Evolutionary conservation across 2,888 invertebrate genomes (phyloP).

Genomic region (Tanytarsus gracilentus): DNA sequence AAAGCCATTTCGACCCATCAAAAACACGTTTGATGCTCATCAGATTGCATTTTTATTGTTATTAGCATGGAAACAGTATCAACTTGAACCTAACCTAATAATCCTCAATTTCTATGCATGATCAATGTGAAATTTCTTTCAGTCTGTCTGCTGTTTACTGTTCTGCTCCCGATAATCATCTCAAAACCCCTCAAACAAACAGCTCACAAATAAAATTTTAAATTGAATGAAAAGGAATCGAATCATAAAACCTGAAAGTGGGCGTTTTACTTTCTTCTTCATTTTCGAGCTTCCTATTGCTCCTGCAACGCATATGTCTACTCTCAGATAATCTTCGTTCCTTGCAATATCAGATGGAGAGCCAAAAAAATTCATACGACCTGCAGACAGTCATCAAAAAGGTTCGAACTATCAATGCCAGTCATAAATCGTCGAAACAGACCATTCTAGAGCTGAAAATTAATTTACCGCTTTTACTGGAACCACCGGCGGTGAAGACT

Average conservation of each 20-base stretch:
- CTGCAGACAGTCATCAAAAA: background rate
- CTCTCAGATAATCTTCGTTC: background rate
- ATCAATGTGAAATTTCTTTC: background rate
- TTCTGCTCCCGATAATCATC: conserved; percentile 12
- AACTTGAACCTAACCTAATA: background rate
- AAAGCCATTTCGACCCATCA: no score
- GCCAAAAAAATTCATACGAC: no score
- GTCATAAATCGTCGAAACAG: no score
- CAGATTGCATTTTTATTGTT: conserved; percentile 16
- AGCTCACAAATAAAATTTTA: background rate
- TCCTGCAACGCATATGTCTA: background rate
- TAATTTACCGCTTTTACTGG: no score
- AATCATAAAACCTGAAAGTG: conserved; percentile 3
- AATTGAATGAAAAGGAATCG: background rate
- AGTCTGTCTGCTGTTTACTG: background rate
- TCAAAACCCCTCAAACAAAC: background rate
- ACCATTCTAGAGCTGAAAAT: no score
- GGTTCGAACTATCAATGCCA: background rate
- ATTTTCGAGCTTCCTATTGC: no score
- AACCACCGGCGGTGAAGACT: no score
- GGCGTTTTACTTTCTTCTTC: conserved; percentile 13
- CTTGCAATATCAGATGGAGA: no score
- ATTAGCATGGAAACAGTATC: background rate
- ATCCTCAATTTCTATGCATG: conserved; percentile 23
- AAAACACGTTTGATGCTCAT: no score